A percentile compares a stretch with the other conserved stretches of the same genome.
These are phyloP conservation scores for Hippoglossus hippoglossus DNA, from an alignment of 2,797 vertebrate species.

Conservation along the genomic window DNA sequence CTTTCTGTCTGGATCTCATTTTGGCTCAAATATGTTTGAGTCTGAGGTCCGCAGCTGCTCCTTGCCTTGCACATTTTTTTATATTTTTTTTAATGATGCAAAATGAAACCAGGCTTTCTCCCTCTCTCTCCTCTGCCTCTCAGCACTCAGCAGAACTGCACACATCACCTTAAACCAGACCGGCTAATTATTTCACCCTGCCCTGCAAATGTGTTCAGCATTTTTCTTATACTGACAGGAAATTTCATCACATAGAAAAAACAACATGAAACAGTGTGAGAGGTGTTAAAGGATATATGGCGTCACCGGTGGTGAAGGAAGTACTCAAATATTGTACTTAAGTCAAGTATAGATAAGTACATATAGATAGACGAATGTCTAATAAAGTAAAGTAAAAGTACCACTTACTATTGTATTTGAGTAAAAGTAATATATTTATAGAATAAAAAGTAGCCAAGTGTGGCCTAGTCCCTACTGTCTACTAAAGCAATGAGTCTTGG, in stretches of 20 bases:
- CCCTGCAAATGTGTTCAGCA: slow-evolving; percentile 28
- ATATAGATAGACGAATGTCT: too few species aligned
- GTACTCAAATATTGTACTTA: too few species aligned
- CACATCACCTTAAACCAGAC: slow-evolving; percentile 22
- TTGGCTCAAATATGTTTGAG: slow-evolving; percentile 60
- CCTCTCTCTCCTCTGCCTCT: not conserved
- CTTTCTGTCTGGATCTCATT: slow-evolving; percentile 77
- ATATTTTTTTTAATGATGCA: slow-evolving; percentile 30
- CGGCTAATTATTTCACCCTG: slow-evolving; percentile 34
- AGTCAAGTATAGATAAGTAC: too few species aligned
- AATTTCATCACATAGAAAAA: slow-evolving; percentile 20
- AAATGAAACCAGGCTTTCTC: slow-evolving; percentile 55
- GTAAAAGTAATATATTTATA: too few species aligned
- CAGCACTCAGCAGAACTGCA: slow-evolving; percentile 31
- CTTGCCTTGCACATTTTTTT: slow-evolving; percentile 51
- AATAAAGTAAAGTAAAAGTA: too few species aligned
- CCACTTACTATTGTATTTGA: too few species aligned
- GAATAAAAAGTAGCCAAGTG: too few species aligned
- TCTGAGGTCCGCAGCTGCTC: slow-evolving; percentile 70
- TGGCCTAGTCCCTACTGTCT: too few species aligned
- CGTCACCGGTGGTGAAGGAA: too few species aligned
- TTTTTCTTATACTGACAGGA: slow-evolving; percentile 19
- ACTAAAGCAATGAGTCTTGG: too few species aligned
- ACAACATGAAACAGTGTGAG: not conserved
- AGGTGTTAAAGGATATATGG: slow-evolving; percentile 3